Percentiles rank a stretch among this genome's conserved stretches.
Conservation (phyloP, 2,113 vertebrate genomes). For the Camelus dromedarius region DNA sequence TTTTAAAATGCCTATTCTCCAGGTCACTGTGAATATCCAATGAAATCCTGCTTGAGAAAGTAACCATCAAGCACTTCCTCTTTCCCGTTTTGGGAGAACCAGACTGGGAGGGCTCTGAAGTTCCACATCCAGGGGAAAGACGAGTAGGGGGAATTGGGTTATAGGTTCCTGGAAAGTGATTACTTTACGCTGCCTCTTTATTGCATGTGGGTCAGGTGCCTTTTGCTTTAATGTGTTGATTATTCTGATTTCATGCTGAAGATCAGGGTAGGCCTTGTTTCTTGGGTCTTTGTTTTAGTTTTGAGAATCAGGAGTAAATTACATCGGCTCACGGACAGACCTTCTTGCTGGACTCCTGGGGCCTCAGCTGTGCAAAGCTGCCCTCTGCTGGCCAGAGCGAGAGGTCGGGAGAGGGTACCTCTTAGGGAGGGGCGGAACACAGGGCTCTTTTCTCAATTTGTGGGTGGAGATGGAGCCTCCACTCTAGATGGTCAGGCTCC, state of each 20-base stretch:
- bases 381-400: conserved; percentile 18
- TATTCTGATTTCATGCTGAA: neutral
- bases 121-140: too few relatives aligned
- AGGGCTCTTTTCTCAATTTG: neutral
- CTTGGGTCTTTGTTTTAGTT: neutral
- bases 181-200: neutral
- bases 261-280: neutral
- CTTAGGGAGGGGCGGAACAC: accelerated
- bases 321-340: neutral
- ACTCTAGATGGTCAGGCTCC: accelerated
- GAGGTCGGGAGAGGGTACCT: accelerated
- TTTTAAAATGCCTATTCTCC: neutral
- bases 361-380: neutral
- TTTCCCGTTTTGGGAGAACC: neutral
- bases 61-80: neutral
- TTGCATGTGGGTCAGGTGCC: accelerated
- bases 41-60: accelerated
- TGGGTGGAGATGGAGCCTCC: neutral
- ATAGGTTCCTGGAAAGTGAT: neutral
- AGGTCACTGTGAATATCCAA: too few relatives aligned
- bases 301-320: neutral
- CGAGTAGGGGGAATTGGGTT: neutral
- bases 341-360: neutral
- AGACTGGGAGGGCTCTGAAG: neutral
- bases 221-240: neutral